Conservation (phyloP, 2,113 vertebrate genomes). For the Harpagus bidentatus region DNA sequence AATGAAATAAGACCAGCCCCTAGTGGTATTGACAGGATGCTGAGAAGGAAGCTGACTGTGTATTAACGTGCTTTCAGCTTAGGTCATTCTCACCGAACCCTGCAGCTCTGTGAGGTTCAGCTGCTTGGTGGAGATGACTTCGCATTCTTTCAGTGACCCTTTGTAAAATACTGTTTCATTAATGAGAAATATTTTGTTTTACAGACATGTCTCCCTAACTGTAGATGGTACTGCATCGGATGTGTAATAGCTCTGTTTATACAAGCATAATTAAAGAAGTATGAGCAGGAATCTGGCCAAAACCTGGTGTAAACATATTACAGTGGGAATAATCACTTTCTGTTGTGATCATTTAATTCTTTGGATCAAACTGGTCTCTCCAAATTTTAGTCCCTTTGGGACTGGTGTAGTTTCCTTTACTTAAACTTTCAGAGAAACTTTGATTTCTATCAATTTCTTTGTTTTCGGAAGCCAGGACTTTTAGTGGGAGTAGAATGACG, state of each 20-base stretch:
- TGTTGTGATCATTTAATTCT: background rate
- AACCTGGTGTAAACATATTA: slow-evolving; percentile 38
- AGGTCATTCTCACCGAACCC: slow-evolving; percentile 41
- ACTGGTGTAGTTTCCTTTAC: slow-evolving; percentile 5
- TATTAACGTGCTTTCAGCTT: background rate
- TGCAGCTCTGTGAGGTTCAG: slow-evolving; percentile 44
- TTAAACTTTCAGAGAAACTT: background rate
- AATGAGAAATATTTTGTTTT: background rate
- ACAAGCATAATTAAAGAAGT: slow-evolving; percentile 40
- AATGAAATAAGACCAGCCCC: slow-evolving; percentile 51
- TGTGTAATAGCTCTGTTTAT: slow-evolving; percentile 15
- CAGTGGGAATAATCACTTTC: slow-evolving; percentile 13
- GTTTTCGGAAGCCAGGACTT: background rate
- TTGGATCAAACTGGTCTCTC: slow-evolving; percentile 11
- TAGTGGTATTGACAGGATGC: slow-evolving; percentile 51
- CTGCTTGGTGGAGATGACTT: slow-evolving; percentile 25
- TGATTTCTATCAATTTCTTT: background rate
- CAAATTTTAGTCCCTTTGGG: background rate
- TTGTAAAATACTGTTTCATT: slow-evolving; percentile 25
- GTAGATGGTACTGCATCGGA: background rate
- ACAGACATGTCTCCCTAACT: background rate
- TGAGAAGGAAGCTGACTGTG: slow-evolving; percentile 28
- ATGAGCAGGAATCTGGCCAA: background rate
- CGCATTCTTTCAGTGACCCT: slow-evolving; percentile 37
- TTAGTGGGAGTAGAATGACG: background rate